phyloP scores from a whole-genome alignment of 2,888 invertebrate genomes.

The Ceraclea dissimilis region DNA sequence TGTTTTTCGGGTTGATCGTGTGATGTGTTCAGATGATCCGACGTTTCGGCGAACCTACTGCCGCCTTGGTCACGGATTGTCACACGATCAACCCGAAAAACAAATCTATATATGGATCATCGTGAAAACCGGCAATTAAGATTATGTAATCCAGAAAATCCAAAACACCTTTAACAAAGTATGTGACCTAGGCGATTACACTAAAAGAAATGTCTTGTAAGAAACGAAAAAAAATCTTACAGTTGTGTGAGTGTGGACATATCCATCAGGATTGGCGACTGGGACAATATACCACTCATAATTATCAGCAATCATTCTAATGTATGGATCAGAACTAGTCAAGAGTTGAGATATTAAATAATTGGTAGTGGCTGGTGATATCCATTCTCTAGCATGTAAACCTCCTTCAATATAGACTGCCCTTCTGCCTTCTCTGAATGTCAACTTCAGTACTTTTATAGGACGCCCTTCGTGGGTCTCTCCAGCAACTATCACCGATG shows the following conservation, averaged over 20 bases:
- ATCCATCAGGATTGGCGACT: slow-evolving; percentile 69
- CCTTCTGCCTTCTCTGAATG: slow-evolving; percentile 40
- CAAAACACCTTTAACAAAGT: too few species aligned
- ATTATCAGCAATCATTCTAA: slow-evolving; percentile 52
- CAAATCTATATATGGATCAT: too few species aligned
- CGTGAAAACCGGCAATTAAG: too few species aligned
- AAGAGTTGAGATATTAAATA: slow-evolving; percentile 64
- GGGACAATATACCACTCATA: slow-evolving; percentile 74
- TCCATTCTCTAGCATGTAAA: slow-evolving; percentile 65
- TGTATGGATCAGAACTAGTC: slow-evolving; percentile 47
- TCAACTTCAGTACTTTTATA: slow-evolving; percentile 50
- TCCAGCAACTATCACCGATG: slow-evolving; percentile 48
- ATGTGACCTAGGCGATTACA: too few species aligned
- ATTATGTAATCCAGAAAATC: too few species aligned
- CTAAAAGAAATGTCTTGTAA: too few species aligned
- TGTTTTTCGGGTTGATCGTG: too few species aligned
- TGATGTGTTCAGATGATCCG: too few species aligned
- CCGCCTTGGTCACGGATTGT: too few species aligned
- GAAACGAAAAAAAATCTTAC: too few species aligned
- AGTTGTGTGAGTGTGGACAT: slow-evolving; percentile 53
- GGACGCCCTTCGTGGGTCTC: slow-evolving; percentile 50
- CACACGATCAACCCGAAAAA: too few species aligned
- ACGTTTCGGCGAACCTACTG: too few species aligned
- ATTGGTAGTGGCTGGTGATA: slow-evolving; percentile 60
- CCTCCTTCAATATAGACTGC: slow-evolving; percentile 60